Conservation (phyloP, 1,140 invertebrate species). For the Anagrus nilaparvatae region DNA sequence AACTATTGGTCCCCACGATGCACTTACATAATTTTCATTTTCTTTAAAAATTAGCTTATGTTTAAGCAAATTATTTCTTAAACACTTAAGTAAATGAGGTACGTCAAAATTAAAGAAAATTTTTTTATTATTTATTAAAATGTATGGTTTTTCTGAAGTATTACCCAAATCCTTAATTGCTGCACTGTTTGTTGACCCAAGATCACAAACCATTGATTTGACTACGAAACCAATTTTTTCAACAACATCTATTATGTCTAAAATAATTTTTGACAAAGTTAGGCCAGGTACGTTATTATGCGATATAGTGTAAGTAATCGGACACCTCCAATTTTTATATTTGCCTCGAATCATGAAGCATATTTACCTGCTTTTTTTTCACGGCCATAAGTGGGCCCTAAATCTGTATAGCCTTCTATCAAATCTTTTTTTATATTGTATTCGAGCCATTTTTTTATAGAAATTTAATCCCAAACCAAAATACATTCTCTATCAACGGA, state of each 20-base stretch:
- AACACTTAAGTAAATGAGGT: conserved; percentile 9
- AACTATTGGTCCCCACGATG: conserved; percentile 3
- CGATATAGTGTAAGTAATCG: conserved; percentile 1
- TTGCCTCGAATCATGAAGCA: conserved; percentile 4
- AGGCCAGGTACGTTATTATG: not conserved
- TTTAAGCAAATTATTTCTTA: conserved; percentile 9
- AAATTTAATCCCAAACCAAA: not conserved
- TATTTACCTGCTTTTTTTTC: not conserved
- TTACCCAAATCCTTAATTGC: not conserved
- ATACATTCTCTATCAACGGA: not conserved
- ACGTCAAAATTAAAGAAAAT: conserved; percentile 8
- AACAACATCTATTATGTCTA: not conserved
- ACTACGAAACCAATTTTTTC: conserved; percentile 4
- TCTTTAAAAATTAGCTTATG: conserved; percentile 1
- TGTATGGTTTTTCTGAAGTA: not conserved
- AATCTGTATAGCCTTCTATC: conserved; percentile 2
- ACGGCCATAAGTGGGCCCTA: not conserved
- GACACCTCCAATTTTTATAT: conserved; percentile 6
- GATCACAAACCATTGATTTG: conserved; percentile 2
- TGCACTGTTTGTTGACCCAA: not conserved
- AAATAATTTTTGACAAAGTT: conserved; percentile 1
- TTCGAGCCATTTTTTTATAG: conserved; percentile 2
- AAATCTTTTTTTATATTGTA: not conserved
- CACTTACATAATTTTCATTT: not conserved
- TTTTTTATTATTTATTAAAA: not conserved